A percentile compares a stretch with the other conserved stretches of the same genome.
Conservation (phyloP, 2,888 invertebrate species). For the Macropis europaea region DNA sequence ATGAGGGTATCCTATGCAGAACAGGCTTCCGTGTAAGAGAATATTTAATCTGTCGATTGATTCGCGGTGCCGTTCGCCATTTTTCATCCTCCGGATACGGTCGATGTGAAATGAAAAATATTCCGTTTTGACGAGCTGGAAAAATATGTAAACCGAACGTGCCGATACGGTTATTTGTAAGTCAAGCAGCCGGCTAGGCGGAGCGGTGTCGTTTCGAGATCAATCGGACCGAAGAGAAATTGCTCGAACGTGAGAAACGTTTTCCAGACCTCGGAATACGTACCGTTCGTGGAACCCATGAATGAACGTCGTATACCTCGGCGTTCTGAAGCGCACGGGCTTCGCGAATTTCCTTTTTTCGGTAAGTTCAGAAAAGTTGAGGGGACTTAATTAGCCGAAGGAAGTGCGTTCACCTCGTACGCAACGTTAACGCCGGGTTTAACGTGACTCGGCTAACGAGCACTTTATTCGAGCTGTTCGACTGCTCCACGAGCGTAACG, state of each 20-base stretch:
- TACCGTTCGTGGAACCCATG: not conserved
- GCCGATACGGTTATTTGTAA: conserved; percentile 37
- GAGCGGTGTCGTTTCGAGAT: conserved; percentile 24
- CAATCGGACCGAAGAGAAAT: conserved; percentile 22
- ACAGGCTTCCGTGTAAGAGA: too few species aligned
- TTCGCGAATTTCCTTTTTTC: not conserved
- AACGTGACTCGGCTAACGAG: not conserved
- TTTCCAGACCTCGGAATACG: not conserved
- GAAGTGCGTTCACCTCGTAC: not conserved
- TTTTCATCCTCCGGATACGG: too few species aligned
- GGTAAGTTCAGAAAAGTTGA: not conserved
- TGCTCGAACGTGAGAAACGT: conserved; percentile 23
- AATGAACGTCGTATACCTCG: conserved; percentile 1
- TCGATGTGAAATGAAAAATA: not conserved
- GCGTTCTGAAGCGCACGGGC: not conserved
- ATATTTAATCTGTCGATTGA: too few species aligned
- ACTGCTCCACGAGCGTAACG: not conserved
- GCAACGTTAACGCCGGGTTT: not conserved
- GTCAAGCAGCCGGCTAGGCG: conserved; percentile 18
- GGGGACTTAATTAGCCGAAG: conserved; percentile 13
- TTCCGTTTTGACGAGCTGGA: conserved; percentile 5
- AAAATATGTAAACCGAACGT: conserved; percentile 34
- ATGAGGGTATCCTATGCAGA: too few species aligned
- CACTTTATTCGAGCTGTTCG: not conserved
- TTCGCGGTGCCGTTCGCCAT: too few species aligned